Conservation (phyloP, 2,888 invertebrate genomes). For the Ariolimax columbianus region DNA sequence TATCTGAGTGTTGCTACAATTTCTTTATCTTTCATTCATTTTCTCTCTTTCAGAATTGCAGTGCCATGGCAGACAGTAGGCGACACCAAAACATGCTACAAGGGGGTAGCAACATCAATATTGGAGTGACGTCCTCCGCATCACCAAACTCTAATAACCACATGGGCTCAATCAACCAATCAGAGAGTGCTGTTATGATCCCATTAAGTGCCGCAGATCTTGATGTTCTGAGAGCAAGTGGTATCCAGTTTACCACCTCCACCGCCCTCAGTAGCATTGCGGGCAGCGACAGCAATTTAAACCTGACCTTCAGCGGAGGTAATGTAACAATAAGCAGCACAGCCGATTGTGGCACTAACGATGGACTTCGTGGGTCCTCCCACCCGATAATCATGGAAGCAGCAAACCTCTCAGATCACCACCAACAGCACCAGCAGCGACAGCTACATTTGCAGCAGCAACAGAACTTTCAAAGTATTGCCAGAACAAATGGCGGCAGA, state of each 20-base stretch:
- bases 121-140: slow-evolving; percentile 6
- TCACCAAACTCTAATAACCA: background rate
- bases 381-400: slow-evolving; percentile 37
- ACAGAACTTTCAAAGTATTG: slow-evolving; percentile 1
- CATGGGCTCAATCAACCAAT: background rate
- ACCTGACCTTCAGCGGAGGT: background rate
- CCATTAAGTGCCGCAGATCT: slow-evolving; percentile 45
- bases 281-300: slow-evolving; percentile 23
- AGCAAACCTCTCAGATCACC: slow-evolving; percentile 22
- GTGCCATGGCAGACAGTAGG: slow-evolving; percentile 27
- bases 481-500: background rate
- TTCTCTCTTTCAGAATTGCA: background rate
- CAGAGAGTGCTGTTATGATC: slow-evolving; percentile 48
- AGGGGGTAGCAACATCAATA: slow-evolving; percentile 2
- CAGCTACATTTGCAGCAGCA: slow-evolving; percentile 29
- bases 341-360: background rate
- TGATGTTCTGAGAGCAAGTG: slow-evolving; percentile 38
- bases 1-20: no score
- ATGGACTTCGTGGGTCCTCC: background rate
- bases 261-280: background rate
- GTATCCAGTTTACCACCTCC: slow-evolving; percentile 24
- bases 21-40: background rate
- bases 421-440: background rate
- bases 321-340: slow-evolving; percentile 35
- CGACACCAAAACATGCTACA: slow-evolving; percentile 31